Conservation (phyloP, 2,797 vertebrate genomes). For the Hypotaenidia okinawae region DNA sequence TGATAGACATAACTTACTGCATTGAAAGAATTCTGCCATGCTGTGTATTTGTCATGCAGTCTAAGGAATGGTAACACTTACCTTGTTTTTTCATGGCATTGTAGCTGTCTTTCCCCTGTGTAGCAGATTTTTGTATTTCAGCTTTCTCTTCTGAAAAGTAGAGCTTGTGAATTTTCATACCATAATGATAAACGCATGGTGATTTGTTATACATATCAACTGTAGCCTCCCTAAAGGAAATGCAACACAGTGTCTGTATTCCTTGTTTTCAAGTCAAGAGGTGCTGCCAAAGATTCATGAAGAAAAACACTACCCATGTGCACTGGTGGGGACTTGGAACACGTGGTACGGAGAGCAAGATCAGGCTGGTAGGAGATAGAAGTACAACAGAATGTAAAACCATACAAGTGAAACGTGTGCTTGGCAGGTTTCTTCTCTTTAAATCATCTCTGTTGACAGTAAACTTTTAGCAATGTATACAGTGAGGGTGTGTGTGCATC, state of each 20-base stretch:
- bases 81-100: background rate
- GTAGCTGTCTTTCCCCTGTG: background rate
- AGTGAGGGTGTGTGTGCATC: conserved; percentile 37
- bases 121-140: conserved; percentile 11
- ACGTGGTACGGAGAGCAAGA: conserved; percentile 99
- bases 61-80: background rate
- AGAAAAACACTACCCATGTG: conserved; percentile 94
- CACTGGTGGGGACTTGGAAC: conserved; percentile 99
- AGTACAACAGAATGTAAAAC: conserved; percentile 60
- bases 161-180: conserved; percentile 56
- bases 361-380: conserved; percentile 93
- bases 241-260: conserved; percentile 62
- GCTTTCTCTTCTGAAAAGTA: conserved; percentile 31
- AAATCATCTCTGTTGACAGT: conserved; percentile 49
- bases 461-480: background rate
- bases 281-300: conserved; percentile 93
- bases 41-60: background rate
- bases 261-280: conserved; percentile 88
- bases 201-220: conserved; percentile 54
- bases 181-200: conserved; percentile 46
- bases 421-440: conserved; percentile 67
- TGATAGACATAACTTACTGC: background rate
- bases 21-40: background rate
- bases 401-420: conserved; percentile 53
- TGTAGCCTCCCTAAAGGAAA: conserved; percentile 64